Evolutionary conservation across 2,888 invertebrate genomes (phyloP), one percentile per base, ranked within the genome.

Genomic region (Pachydiplax longipennis): DNA sequence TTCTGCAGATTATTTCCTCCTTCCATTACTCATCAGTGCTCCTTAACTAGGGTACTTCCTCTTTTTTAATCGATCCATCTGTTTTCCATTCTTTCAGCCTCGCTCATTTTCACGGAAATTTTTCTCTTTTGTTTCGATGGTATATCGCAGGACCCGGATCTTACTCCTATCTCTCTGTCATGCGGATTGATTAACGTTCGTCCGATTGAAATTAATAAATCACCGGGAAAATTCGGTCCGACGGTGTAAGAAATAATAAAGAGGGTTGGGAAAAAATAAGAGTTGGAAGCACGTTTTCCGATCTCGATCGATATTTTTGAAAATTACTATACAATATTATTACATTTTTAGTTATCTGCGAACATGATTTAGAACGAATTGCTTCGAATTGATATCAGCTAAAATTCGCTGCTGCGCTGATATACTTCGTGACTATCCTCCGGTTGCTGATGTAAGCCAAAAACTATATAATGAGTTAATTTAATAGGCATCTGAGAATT

Each of bases 1-100:
- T 1, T 18, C 53, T 18, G 53, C 53, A 18, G 53, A 53, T 53
- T 18, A 53, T 53, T 53, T 53, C 53, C 15, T 53, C 18, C 31
- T 15, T 31, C n/a, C 82, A 83, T 83, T 53, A 53, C 53, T 83
- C 82, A 53, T 83, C 53, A 31, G 31, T 18, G 31, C 5, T 15
- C 61, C 22, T 1, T 58, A 25, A 58, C 87, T 61, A 65, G 58
- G 61, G 87, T 61, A 87, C n/a, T n/a, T 87, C 53, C 61, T 40
- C 61, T 87, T 87, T 87, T 35, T 37, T 31, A 87, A 87, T 87
- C 65, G 87, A 87, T 87, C 87, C 61, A 58, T 87, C 87, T 87
- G 53, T 22, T 40, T 37, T 18, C 22, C 61, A 35, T 18, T 83
- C 58, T 18, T 83, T 83, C 31, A n/a, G 31, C 48, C 13, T 31